phyloP scores from a whole-genome alignment of 2,888 invertebrate genomes.

The Liposcelis brunnea region DNA sequence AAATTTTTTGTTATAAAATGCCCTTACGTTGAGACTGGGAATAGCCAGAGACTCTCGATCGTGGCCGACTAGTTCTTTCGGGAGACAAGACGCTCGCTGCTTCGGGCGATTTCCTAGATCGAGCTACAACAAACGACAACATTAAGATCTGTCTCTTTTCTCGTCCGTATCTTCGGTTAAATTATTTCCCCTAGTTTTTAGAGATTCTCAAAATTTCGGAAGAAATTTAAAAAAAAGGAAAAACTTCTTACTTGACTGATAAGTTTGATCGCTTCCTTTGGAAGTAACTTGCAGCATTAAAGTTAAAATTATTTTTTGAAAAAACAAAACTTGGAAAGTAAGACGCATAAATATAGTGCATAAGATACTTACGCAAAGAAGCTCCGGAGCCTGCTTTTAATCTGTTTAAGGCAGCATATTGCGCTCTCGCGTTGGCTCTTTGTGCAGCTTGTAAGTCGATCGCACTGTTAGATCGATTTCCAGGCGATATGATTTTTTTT shows the following conservation, averaged over 20 bases:
- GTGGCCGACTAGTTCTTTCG: slow-evolving; percentile 39
- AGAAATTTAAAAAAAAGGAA: too few relatives aligned
- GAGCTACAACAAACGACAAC: too few relatives aligned
- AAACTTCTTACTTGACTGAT: too few relatives aligned
- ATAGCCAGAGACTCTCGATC: slow-evolving; percentile 52
- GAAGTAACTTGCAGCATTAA: too few relatives aligned
- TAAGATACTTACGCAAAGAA: slow-evolving; percentile 49
- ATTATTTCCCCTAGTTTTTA: too few relatives aligned
- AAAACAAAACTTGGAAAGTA: slow-evolving; percentile 6
- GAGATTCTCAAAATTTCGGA: too few relatives aligned
- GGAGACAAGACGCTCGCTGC: slow-evolving; percentile 33
- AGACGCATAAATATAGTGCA: slow-evolving; percentile 5
- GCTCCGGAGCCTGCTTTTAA: slow-evolving; percentile 51
- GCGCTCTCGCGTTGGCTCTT: slow-evolving; percentile 64
- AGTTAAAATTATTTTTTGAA: slow-evolving; percentile 7
- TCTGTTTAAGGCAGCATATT: slow-evolving; percentile 64
- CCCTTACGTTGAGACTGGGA: slow-evolving; percentile 86
- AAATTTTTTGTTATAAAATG: too few relatives aligned
- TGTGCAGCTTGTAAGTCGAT: slow-evolving; percentile 85
- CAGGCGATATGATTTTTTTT: too few relatives aligned
- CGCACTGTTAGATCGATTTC: slow-evolving; percentile 67
- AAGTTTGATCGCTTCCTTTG: too few relatives aligned
- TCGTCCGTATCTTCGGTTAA: too few relatives aligned
- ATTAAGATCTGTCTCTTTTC: too few relatives aligned
- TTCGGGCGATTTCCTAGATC: slow-evolving; percentile 17